Conservation (phyloP, 2,113 vertebrate genomes). For the Parus major region DNA sequence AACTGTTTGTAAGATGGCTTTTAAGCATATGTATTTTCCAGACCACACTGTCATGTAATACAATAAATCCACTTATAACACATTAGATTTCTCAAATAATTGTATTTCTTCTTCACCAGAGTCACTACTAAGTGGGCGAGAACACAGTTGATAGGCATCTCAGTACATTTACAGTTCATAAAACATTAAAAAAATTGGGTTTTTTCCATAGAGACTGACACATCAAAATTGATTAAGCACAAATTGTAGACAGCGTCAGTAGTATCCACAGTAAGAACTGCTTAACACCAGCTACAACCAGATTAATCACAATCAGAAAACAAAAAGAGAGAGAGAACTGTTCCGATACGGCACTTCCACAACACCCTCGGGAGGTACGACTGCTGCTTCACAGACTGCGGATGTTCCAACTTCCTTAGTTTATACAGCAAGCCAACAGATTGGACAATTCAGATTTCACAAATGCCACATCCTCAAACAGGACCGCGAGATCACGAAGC, state of each 20-base stretch:
- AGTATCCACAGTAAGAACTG: background rate
- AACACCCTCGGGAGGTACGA: background rate
- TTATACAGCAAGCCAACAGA: background rate
- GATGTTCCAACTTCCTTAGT: constrained; percentile 22
- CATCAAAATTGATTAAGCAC: background rate
- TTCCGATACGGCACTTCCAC: background rate
- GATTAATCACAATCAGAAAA: background rate
- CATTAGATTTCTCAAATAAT: background rate
- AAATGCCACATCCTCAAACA: background rate
- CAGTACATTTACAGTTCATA: background rate
- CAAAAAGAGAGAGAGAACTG: background rate
- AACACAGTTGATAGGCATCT: background rate
- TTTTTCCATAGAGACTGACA: background rate
- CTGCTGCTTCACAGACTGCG: background rate
- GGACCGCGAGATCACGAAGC: fast-evolving
- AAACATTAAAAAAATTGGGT: fast-evolving
- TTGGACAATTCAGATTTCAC: background rate
- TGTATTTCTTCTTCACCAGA: background rate
- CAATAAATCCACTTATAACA: background rate
- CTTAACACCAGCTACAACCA: background rate
- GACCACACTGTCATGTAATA: background rate
- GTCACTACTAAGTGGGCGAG: background rate
- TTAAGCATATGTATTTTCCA: fast-evolving
- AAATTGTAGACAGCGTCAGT: background rate
- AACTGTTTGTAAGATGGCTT: background rate